Conservation (phyloP, 2,113 vertebrate species). For the Ictidomys tridecemlineatus region DNA sequence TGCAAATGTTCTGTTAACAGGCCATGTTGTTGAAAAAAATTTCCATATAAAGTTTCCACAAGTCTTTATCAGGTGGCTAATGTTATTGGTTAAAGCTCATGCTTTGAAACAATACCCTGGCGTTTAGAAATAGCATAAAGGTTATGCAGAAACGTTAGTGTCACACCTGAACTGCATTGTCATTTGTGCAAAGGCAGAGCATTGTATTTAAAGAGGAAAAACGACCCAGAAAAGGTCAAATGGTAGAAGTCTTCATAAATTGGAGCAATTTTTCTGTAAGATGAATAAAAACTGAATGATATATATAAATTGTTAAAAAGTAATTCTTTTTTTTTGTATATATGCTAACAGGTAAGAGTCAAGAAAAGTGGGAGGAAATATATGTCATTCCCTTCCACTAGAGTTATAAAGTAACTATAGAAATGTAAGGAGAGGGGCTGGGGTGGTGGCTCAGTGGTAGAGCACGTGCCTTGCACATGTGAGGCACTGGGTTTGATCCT, state of each 20-base stretch:
- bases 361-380: not conserved
- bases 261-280: not conserved
- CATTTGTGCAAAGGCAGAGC: not conserved
- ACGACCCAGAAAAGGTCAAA: constrained; percentile 41
- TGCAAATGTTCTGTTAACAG: constrained; percentile 30
- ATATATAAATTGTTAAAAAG: constrained; percentile 40
- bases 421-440: not conserved
- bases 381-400: not conserved
- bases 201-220: not conserved
- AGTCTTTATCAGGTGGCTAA: constrained; percentile 47
- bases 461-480: no score
- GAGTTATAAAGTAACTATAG: not conserved
- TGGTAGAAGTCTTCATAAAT: constrained; percentile 34
- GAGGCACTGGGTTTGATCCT: no score
- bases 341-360: not conserved
- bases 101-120: constrained; percentile 28
- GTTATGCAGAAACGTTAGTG: constrained; percentile 42
- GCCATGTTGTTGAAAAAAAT: not conserved
- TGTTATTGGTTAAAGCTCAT: constrained; percentile 32
- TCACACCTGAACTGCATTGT: not conserved
- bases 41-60: not conserved
- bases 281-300: constrained; percentile 36
- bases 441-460: no score
- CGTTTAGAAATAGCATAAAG: constrained; percentile 61
- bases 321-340: not conserved